Evolutionary conservation across 2,888 invertebrate species (phyloP), one percentile per base, ranked within the genome.

Genomic region (Adineta ricciae): DNA sequence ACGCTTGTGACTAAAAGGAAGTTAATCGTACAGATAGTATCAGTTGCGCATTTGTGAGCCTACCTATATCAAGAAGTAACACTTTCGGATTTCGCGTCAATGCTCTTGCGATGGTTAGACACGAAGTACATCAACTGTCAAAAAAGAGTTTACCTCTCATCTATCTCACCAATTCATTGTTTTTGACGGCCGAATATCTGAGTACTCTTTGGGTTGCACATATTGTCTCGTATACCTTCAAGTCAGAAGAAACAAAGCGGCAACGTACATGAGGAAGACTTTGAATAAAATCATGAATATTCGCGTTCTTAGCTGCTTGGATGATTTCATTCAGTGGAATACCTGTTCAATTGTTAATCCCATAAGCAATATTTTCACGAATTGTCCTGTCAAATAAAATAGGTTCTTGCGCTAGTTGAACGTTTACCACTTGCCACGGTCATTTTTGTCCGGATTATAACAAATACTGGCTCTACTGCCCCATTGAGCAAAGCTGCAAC

Each of bases 341-440:
- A 27, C 87, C 87, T 0, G 94, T 91, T 72, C 83, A 41, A 0
- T 91, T 90, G 89, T 95, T 95, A 89, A 95, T 94, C 7, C 97
- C 97, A 89, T 97, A 97, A 0, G 94, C 94, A 87, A 97, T 96
- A 90, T 97, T 97, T 87, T 96, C 95, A 0, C 92, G 93, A 86
- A 97, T 95, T 16, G 94, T 94, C 86, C 94, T 92, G 89, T 95
- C 95, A 90, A 97, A 97, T 0, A 97, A 92, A 2, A 94, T 93
- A 0, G 96, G 97, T 88, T 97, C 96, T 91, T 97, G 97, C 5
- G 95, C 95, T 1, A 97, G 8, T 46, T 52, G 16, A 52, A 52
- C 16, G 3, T 4, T 52, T 24, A 52, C 19, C 19, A 52, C 21
- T 27, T 32, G 32, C 64, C 16, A 16, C 16, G 14, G 11, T 32